Percentiles rank a stretch among this genome's conserved stretches.
These are phyloP conservation scores for Tipula unca DNA, from an alignment of 2,888 invertebrate genomes.

Conservation along the genomic window DNA sequence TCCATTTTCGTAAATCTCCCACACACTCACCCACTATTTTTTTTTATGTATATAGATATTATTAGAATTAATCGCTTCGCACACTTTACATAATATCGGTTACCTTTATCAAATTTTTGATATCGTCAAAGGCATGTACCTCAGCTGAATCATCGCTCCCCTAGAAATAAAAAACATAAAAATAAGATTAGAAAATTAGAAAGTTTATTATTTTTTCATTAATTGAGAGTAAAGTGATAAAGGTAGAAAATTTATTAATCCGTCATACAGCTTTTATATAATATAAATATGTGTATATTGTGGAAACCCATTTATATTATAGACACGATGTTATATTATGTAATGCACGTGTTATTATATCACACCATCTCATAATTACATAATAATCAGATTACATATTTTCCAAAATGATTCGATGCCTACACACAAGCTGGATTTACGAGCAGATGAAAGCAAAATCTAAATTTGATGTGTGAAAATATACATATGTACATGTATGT, in stretches of 20 bases:
- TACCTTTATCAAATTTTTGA: conserved; percentile 55
- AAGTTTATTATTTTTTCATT: not conserved
- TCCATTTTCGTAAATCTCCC: not conserved
- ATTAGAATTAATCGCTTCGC: not conserved
- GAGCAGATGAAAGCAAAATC: not conserved
- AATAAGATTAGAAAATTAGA: not conserved
- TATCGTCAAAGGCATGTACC: conserved; percentile 53
- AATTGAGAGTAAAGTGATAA: not conserved
- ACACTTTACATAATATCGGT: not conserved
- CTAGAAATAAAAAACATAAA: conserved; percentile 38
- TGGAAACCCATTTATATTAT: not conserved
- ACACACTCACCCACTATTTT: not conserved
- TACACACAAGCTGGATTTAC: not conserved
- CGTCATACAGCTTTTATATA: not conserved
- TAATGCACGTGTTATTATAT: not conserved
- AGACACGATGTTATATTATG: not conserved
- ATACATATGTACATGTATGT: too few species aligned
- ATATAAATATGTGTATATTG: not conserved
- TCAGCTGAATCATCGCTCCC: conserved; percentile 56
- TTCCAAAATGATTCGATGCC: not conserved
- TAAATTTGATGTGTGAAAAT: not conserved
- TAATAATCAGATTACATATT: not conserved
- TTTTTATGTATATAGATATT: not conserved
- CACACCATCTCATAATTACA: not conserved
- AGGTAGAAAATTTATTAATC: not conserved